Conservation (phyloP, 2,113 vertebrate genomes). For the Myiopsitta monachus region DNA sequence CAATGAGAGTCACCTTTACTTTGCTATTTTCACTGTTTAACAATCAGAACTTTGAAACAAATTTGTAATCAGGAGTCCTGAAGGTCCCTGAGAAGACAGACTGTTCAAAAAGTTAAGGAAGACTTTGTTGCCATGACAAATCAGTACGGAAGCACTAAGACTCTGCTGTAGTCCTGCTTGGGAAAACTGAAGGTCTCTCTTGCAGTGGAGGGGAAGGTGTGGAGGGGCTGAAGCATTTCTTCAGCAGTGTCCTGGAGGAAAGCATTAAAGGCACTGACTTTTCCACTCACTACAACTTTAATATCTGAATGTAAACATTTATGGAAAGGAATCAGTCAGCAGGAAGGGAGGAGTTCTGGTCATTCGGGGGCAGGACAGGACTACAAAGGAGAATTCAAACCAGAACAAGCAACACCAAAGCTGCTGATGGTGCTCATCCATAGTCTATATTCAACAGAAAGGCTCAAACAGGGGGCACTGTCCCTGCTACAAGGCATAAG, state of each 20-base stretch:
- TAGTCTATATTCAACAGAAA: neutral
- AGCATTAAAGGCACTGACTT: neutral
- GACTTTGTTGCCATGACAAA: neutral
- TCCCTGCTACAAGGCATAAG: neutral
- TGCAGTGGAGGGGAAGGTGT: neutral
- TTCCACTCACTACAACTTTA: neutral
- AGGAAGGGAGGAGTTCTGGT: neutral
- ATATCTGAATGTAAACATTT: neutral
- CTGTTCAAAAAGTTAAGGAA: neutral
- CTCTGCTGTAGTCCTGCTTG: neutral
- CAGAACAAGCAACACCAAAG: neutral
- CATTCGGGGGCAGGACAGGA: accelerated
- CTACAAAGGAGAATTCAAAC: neutral
- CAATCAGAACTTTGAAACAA: neutral
- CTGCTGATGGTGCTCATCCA: neutral
- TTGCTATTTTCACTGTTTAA: neutral
- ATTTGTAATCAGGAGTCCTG: neutral
- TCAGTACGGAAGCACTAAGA: neutral
- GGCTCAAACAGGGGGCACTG: accelerated
- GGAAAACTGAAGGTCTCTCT: neutral
- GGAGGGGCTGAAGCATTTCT: neutral
- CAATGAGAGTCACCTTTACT: neutral
- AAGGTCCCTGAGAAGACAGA: neutral
- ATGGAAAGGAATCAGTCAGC: neutral
- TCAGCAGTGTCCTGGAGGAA: neutral